A percentile compares a stretch with the other conserved stretches of the same genome.
phyloP scores from a whole-genome alignment of 1,140 invertebrate genomes.

The Cotesia chilonis region DNA sequence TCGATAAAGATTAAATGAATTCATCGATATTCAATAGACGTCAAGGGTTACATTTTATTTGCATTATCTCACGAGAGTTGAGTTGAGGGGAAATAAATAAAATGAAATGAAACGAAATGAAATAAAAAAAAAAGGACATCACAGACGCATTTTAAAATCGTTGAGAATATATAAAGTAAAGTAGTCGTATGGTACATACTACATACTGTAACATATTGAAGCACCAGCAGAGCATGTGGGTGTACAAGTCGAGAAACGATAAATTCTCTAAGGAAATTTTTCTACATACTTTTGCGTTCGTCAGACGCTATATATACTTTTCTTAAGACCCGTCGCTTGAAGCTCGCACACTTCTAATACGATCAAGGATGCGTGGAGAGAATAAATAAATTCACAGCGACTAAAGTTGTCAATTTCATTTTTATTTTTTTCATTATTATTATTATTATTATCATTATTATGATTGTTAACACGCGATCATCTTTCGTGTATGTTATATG shows the following conservation, averaged over 20 bases:
- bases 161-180: no score
- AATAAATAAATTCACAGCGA: constrained; percentile 44
- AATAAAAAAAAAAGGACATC: not conserved
- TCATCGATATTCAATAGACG: no score
- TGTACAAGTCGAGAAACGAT: not conserved
- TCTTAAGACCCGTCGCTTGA: constrained; percentile 27
- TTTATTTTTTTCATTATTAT: not conserved
- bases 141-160: constrained; percentile 1
- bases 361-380: constrained; percentile 44
- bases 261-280: constrained; percentile 27
- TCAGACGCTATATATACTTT: constrained; percentile 1
- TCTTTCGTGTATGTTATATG: no score
- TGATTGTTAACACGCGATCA: no score
- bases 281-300: constrained; percentile 3
- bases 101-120: not conserved
- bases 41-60: constrained; percentile 13
- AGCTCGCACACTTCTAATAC: constrained; percentile 44
- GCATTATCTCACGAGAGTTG: constrained; percentile 13
- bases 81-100: constrained; percentile 24
- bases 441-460: no score
- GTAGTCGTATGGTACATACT: not conserved
- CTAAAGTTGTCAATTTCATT: constrained; percentile 20
- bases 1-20: constrained; percentile 9
- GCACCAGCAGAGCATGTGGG: constrained; percentile 42
- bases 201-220: not conserved